Conservation (phyloP, 2,113 vertebrate genomes). For the Pteronura brasiliensis region DNA sequence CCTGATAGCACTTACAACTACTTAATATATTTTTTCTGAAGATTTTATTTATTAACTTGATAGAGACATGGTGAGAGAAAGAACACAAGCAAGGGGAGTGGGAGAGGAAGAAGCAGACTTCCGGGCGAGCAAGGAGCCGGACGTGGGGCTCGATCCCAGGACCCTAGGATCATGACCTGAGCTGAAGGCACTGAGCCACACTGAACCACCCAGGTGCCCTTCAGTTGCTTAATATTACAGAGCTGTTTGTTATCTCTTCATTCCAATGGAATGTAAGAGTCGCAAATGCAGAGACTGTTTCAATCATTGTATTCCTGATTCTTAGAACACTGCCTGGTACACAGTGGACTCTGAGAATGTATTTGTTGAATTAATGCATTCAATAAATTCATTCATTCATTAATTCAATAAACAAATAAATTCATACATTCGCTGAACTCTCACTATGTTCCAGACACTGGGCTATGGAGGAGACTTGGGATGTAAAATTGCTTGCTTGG, state of each 20-base stretch:
- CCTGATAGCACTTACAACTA: neutral
- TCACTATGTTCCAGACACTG: neutral
- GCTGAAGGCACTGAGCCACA: too few species aligned
- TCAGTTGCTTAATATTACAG: neutral
- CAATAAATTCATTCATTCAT: neutral
- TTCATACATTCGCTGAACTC: neutral
- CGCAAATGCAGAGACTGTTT: neutral
- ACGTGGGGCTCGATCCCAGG: too few species aligned
- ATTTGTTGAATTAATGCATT: neutral
- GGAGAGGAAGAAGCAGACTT: too few species aligned
- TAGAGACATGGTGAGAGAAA: too few species aligned
- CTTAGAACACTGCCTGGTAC: neutral
- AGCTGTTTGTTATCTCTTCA: neutral
- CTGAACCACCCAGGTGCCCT: too few species aligned
- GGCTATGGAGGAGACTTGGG: neutral
- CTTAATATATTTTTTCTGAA: neutral
- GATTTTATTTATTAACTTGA: too few species aligned
- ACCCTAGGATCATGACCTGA: too few species aligned
- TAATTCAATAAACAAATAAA: too few species aligned
- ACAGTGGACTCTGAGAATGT: neutral
- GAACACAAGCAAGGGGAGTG: too few species aligned
- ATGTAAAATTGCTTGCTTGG: neutral
- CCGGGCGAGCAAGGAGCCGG: too few species aligned
- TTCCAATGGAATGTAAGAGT: neutral
- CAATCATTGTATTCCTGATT: neutral